Conservation (phyloP, 2,888 invertebrate species). For the Bursaphelenchus okinawaensis region DNA sequence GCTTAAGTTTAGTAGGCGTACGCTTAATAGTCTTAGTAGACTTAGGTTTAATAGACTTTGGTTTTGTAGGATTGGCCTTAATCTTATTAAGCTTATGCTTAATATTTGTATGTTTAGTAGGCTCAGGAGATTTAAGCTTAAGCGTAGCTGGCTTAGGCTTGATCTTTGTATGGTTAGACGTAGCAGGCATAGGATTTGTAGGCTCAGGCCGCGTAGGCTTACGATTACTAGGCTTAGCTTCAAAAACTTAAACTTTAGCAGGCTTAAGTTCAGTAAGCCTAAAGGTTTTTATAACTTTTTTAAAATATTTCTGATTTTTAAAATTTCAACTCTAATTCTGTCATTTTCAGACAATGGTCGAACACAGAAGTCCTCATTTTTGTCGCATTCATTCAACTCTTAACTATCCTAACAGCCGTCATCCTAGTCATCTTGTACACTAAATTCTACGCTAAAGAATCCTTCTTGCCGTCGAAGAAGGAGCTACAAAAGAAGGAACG, state of each 20-base stretch:
- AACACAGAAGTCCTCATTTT: neutral
- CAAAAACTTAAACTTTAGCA: neutral
- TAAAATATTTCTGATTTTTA: neutral
- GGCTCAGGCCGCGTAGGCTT: no score
- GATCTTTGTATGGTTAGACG: no score
- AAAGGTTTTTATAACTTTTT: neutral
- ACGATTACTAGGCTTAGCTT: no score
- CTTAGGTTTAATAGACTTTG: no score
- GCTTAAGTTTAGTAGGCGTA: no score
- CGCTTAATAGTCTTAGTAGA: no score
- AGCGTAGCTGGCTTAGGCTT: no score
- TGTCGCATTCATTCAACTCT: neutral
- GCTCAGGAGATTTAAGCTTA: no score
- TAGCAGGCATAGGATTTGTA: no score
- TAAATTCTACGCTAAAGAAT: neutral
- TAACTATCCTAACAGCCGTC: neutral
- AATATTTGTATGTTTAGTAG: no score
- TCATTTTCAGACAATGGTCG: neutral
- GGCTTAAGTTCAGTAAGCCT: neutral
- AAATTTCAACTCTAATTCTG: neutral
- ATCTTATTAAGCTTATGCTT: no score
- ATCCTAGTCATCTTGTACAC: neutral
- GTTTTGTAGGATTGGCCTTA: no score
- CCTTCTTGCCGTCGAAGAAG: neutral
- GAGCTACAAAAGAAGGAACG: neutral